These are phyloP conservation scores for Lycaena phlaeas DNA, from an alignment of 2,888 invertebrate genomes.

Conservation along the genomic window DNA sequence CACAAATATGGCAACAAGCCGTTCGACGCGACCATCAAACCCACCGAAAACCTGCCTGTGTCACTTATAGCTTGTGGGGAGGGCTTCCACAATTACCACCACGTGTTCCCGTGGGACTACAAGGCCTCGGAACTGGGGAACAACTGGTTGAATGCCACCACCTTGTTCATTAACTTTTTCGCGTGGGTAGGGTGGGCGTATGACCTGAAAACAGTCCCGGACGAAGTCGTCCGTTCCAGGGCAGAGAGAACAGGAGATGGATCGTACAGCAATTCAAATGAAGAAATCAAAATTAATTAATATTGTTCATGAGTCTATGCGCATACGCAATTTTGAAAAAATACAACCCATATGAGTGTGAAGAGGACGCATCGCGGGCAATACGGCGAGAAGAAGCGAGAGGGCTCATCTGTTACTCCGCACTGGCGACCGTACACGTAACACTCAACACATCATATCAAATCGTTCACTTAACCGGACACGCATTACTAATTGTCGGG, in stretches of 20 bases:
- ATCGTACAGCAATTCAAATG: too few species aligned
- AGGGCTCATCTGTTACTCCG: too few species aligned
- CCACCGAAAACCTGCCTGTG: slow-evolving; percentile 26
- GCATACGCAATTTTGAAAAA: too few species aligned
- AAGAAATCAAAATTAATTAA: too few species aligned
- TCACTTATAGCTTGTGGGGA: slow-evolving; percentile 31
- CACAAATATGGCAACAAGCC: slow-evolving; percentile 63
- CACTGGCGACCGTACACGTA: too few species aligned
- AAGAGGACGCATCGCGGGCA: too few species aligned
- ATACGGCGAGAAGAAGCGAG: too few species aligned
- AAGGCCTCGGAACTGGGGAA: slow-evolving; percentile 34
- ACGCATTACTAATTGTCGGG: too few species aligned
- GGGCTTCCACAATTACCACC: slow-evolving; percentile 44
- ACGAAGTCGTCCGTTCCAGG: slow-evolving; percentile 23
- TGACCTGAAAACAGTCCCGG: slow-evolving; percentile 31
- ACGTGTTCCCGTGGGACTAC: slow-evolving; percentile 41
- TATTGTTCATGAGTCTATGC: too few species aligned
- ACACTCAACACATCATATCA: too few species aligned
- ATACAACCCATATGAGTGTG: too few species aligned
- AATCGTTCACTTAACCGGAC: too few species aligned
- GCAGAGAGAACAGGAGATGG: slow-evolving; percentile 30
- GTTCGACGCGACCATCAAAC: slow-evolving; percentile 42
- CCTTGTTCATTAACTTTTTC: slow-evolving; percentile 38
- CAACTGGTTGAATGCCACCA: slow-evolving; percentile 25
- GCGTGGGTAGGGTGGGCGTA: slow-evolving; percentile 43